Percentiles rank a stretch among this genome's conserved stretches.
phyloP scores from a whole-genome alignment of 2,888 invertebrate genomes.

The Augiades crinisus region DNA sequence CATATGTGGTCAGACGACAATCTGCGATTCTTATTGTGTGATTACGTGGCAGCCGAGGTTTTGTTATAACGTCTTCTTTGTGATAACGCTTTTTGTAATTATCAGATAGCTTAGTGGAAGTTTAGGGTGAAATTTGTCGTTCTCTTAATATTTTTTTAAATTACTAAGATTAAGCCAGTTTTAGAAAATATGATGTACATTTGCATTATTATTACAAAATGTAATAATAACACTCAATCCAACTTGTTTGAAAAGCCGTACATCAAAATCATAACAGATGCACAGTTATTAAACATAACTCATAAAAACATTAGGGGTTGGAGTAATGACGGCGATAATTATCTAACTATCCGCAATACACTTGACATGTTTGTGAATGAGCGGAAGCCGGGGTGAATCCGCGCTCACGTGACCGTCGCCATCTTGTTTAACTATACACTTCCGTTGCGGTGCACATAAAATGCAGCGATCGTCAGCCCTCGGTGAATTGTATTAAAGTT shows the following conservation, averaged over 20 bases:
- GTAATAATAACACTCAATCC: constrained; percentile 4
- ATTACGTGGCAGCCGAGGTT: no score
- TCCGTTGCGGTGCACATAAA: constrained; percentile 57
- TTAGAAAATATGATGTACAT: no score
- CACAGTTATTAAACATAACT: constrained; percentile 46
- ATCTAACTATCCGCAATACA: constrained; percentile 71
- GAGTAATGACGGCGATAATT: constrained; percentile 61
- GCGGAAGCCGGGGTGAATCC: constrained; percentile 77
- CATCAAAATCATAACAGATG: constrained; percentile 65
- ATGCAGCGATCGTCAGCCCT: constrained; percentile 57
- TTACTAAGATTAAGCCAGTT: no score
- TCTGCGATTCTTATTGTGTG: no score
- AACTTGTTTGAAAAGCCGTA: constrained; percentile 6
- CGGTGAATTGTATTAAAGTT: constrained; percentile 43
- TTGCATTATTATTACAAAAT: no score
- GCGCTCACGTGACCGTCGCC: constrained; percentile 74
- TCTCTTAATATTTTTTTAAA: no score
- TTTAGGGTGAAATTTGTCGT: no score
- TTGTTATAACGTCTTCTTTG: no score
- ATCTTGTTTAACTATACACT: constrained; percentile 75
- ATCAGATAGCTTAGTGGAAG: no score
- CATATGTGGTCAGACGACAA: no score
- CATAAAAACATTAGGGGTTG: constrained; percentile 55
- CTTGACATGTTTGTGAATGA: constrained; percentile 71
- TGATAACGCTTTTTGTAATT: no score